Conservation (phyloP, 2,113 vertebrate species). For the Nesoenas mayeri region DNA sequence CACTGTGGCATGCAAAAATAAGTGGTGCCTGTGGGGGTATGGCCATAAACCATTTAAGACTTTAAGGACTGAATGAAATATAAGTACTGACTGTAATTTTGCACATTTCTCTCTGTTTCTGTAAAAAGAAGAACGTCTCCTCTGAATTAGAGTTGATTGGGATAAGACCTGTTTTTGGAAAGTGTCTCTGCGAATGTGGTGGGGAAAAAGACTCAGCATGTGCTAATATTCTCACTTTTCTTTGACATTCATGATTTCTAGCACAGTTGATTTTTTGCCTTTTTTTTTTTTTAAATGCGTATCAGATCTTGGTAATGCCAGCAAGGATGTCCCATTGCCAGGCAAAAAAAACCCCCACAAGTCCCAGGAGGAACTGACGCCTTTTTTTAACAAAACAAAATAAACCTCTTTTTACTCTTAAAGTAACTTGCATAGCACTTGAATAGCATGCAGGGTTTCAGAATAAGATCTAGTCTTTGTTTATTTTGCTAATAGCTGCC, state of each 20-base stretch:
- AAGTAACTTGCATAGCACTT: background rate
- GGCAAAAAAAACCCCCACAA: background rate
- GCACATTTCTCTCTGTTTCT: background rate
- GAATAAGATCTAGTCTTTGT: background rate
- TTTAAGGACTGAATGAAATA: background rate
- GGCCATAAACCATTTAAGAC: background rate
- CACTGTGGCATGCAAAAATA: background rate
- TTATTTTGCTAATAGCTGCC: conserved; percentile 18
- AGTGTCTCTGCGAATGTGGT: background rate
- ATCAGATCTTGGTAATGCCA: background rate
- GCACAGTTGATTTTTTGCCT: background rate
- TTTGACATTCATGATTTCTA: conserved; percentile 39
- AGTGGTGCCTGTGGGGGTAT: background rate
- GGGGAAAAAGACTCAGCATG: background rate
- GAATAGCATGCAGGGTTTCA: background rate
- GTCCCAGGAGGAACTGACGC: background rate
- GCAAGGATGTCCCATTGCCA: background rate
- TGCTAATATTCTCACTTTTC: conserved; percentile 27
- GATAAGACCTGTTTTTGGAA: background rate
- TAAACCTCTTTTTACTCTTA: background rate
- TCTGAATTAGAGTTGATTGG: background rate
- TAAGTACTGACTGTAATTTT: background rate
- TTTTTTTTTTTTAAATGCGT: background rate
- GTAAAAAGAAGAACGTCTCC: background rate
- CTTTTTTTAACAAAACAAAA: too few species aligned